These are phyloP conservation scores for Pteromalus puparum DNA, from an alignment of 1,140 invertebrate genomes.

Conservation along the genomic window DNA sequence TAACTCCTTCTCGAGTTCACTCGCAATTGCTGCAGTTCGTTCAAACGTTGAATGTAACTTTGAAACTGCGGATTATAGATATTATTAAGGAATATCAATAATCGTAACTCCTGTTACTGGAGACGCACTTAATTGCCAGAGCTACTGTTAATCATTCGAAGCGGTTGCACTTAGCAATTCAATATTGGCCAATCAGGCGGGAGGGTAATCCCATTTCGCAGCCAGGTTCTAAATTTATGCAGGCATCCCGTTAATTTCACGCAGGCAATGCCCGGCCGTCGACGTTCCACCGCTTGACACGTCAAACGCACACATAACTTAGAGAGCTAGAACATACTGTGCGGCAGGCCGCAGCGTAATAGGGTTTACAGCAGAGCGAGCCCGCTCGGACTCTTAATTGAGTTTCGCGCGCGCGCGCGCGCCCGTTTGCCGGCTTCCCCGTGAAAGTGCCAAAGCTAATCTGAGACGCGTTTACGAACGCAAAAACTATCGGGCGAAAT, in stretches of 20 bases:
- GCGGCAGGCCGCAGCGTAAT: neutral
- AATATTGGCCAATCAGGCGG: constrained; percentile 41
- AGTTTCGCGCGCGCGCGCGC: constrained; percentile 53
- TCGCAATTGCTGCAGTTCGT: too few relatives aligned
- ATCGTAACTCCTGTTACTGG: neutral
- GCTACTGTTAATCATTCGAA: neutral
- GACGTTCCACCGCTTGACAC: neutral
- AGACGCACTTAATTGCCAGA: neutral
- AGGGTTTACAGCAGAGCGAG: neutral
- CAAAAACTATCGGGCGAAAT: constrained; percentile 71
- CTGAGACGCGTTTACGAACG: constrained; percentile 68
- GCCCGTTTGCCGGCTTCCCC: constrained; percentile 31
- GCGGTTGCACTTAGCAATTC: constrained; percentile 24
- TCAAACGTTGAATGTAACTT: too few relatives aligned
- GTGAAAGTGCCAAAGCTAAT: constrained; percentile 63
- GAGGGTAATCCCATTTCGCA: constrained; percentile 39
- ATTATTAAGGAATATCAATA: neutral
- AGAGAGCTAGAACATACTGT: neutral
- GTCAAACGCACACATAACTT: neutral
- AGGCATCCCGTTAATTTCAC: neutral
- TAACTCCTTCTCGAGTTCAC: too few relatives aligned
- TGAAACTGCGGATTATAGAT: neutral
- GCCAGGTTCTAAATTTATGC: constrained; percentile 13
- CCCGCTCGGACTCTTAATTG: constrained; percentile 60
- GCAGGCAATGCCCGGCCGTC: neutral